Evolutionary conservation across 2,888 invertebrate genomes (phyloP).

Genomic region (Hyposoter didymator): DNA sequence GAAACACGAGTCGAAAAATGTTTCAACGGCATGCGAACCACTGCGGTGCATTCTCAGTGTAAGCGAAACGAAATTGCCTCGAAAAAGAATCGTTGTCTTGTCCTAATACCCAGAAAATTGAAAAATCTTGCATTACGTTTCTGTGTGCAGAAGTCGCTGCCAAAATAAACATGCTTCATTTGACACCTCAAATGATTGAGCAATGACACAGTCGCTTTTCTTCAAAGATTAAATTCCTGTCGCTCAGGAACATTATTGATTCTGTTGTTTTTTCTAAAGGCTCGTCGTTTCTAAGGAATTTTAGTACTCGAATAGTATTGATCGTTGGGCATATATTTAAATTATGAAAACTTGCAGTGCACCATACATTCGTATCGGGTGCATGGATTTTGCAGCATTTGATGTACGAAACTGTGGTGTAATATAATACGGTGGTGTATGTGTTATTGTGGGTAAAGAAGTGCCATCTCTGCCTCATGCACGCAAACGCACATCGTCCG

Average conservation of each 20-base stretch:
- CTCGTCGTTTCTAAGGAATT: not conserved
- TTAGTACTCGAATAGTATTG: constrained; percentile 1
- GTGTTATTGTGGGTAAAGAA: constrained; percentile 69
- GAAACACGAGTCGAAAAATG: constrained; percentile 51
- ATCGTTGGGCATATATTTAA: not conserved
- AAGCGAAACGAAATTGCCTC: not conserved
- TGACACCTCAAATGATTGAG: not conserved
- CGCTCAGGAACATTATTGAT: not conserved
- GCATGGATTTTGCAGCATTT: constrained; percentile 36
- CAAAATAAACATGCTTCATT: not conserved
- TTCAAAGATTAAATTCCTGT: not conserved
- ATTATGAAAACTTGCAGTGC: constrained; percentile 50
- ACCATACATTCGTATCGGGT: constrained; percentile 33
- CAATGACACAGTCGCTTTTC: not conserved
- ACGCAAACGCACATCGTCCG: constrained; percentile 70
- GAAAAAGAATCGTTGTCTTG: not conserved
- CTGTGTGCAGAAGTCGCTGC: not conserved
- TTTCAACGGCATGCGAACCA: constrained; percentile 56
- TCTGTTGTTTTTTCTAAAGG: not conserved
- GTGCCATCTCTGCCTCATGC: constrained; percentile 76
- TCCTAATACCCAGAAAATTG: no score
- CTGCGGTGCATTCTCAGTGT: constrained; percentile 7
- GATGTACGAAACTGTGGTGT: constrained; percentile 21
- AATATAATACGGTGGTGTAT: constrained; percentile 60
- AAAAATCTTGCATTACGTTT: no score